These are phyloP conservation scores for Sylvicapra grimmia DNA, from an alignment of 2,113 vertebrate species.

Conservation along the genomic window DNA sequence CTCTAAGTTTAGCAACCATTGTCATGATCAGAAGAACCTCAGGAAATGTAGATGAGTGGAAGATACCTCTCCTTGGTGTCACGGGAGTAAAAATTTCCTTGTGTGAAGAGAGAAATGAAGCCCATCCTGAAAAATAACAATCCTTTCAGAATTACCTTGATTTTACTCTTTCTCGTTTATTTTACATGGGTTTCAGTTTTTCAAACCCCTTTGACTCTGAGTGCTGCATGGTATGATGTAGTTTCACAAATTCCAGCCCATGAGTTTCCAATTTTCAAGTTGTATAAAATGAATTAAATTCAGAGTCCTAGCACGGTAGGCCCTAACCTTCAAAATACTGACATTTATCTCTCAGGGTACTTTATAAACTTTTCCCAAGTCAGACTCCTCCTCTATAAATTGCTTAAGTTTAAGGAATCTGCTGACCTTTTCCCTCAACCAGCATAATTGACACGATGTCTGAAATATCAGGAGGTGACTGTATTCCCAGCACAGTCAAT, in stretches of 20 bases:
- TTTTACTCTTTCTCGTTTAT: neutral
- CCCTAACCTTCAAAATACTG: neutral
- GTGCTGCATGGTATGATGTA: neutral
- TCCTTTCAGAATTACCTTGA: neutral
- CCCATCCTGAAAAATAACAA: neutral
- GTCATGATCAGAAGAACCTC: neutral
- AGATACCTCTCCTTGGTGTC: neutral
- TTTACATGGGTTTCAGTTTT: neutral
- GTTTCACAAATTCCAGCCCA: neutral
- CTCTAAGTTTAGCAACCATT: neutral
- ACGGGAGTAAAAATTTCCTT: neutral
- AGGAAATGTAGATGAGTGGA: neutral
- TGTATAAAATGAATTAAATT: neutral
- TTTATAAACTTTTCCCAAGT: neutral
- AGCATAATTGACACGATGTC: neutral
- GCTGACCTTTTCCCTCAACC: neutral
- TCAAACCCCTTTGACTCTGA: neutral
- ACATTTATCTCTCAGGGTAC: neutral
- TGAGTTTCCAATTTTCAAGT: neutral
- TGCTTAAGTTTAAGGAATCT: neutral
- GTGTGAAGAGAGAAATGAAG: neutral
- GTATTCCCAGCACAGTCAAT: rapidly evolving
- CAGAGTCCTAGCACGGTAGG: too few relatives aligned
- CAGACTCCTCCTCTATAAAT: neutral
- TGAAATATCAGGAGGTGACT: neutral